These are phyloP conservation scores for Drosophila mercatorum DNA, from an alignment of 2,888 invertebrate genomes.

Conservation along the genomic window DNA sequence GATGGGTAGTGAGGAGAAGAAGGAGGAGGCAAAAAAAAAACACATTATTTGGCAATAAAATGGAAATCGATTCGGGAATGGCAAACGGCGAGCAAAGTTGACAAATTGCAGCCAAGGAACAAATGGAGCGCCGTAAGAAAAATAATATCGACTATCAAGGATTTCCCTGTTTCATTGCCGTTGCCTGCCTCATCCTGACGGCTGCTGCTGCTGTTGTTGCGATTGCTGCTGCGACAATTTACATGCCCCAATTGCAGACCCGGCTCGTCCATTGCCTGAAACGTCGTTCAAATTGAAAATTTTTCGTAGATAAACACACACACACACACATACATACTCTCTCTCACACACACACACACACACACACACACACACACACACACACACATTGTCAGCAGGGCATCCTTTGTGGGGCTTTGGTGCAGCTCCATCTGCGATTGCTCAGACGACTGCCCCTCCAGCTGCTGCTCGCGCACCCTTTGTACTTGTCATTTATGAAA, in stretches of 20 bases:
- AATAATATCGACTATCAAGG: conserved; percentile 79
- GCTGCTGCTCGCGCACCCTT: conserved; percentile 45
- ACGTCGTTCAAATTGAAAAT: conserved; percentile 76
- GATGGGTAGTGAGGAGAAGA: conserved; percentile 36
- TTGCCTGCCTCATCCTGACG: conserved; percentile 31
- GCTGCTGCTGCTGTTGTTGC: conserved; percentile 46
- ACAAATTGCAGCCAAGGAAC: conserved; percentile 77
- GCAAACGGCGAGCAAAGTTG: conserved; percentile 67
- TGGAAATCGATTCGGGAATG: conserved; percentile 72
- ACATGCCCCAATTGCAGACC: conserved; percentile 75
- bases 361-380: conserved; percentile 47
- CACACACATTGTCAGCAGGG: conserved; percentile 35
- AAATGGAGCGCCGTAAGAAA: conserved; percentile 79
- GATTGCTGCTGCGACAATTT: conserved; percentile 71
- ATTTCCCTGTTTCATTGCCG: conserved; percentile 62
- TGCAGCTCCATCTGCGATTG: conserved; percentile 41
- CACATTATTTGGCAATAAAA: conserved; percentile 83
- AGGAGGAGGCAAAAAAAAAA: conserved; percentile 36
- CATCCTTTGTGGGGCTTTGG: conserved; percentile 66
- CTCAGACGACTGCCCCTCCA: conserved; percentile 6
- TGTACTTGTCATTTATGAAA: conserved; percentile 81
- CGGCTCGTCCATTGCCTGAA: conserved; percentile 61
- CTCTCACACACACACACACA: conserved; percentile 8
- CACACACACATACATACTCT: conserved; percentile 9
- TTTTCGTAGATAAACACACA: conserved; percentile 55